phyloP scores from a whole-genome alignment of 2,113 vertebrate species.

The Leucopternis melanops region DNA sequence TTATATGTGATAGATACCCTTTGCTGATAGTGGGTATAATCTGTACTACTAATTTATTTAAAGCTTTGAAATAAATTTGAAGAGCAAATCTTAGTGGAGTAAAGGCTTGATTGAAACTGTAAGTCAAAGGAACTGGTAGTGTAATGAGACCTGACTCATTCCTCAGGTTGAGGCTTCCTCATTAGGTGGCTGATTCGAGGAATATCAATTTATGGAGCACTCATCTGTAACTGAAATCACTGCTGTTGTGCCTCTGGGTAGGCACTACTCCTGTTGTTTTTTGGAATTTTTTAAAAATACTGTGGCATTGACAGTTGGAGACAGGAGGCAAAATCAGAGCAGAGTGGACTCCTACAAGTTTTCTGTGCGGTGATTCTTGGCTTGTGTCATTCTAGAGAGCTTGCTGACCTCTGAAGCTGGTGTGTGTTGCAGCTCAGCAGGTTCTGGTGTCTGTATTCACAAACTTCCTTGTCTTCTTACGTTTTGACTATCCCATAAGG shows the following conservation, averaged over 20 bases:
- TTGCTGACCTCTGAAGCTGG: background rate
- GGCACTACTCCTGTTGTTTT: background rate
- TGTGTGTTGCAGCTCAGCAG: background rate
- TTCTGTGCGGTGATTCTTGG: background rate
- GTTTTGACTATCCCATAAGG: background rate
- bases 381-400: background rate
- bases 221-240: background rate
- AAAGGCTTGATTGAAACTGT: background rate
- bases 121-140: background rate
- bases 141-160: background rate
- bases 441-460: background rate
- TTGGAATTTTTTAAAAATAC: background rate
- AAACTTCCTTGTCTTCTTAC: too few relatives aligned
- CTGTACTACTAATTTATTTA: slow-evolving; percentile 6
- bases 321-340: background rate
- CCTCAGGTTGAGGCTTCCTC: background rate
- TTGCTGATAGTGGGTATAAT: background rate
- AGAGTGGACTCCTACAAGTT: background rate
- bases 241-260: background rate
- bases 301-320: background rate
- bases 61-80: slow-evolving; percentile 36
- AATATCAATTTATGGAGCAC: background rate
- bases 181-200: background rate
- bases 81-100: slow-evolving; percentile 2
- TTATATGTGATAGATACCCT: background rate